These are phyloP conservation scores for Peromyscus leucopus DNA, from an alignment of 2,113 vertebrate species.

Conservation along the genomic window DNA sequence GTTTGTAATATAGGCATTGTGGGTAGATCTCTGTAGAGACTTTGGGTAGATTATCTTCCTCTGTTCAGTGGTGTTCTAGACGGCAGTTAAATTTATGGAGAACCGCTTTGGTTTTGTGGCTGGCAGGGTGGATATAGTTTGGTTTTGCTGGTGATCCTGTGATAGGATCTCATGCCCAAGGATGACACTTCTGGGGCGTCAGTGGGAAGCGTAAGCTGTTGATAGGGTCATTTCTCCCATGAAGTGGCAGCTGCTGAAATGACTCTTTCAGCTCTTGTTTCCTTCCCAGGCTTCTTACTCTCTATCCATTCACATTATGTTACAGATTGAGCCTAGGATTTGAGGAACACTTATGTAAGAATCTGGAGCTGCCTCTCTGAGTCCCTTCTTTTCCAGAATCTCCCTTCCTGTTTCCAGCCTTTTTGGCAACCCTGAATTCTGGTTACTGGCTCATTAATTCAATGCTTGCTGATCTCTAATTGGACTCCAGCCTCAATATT, in stretches of 20 bases:
- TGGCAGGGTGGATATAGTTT: neutral
- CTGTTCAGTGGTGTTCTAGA: neutral
- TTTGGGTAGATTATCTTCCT: neutral
- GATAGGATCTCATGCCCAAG: neutral
- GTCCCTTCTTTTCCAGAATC: neutral
- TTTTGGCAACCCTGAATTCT: neutral
- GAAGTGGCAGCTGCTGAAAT: neutral
- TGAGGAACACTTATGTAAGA: neutral
- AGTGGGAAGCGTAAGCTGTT: neutral
- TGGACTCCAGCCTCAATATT: neutral
- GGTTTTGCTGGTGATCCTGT: slow-evolving; percentile 33
- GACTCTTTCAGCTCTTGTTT: neutral
- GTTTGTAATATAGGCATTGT: neutral
- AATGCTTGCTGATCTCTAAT: neutral
- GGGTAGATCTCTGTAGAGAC: neutral
- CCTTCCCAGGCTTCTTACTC: neutral
- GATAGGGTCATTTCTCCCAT: neutral
- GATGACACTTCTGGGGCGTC: neutral
- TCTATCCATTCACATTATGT: neutral
- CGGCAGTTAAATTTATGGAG: neutral
- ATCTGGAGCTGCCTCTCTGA: neutral
- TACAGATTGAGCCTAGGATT: neutral
- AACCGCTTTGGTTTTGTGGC: slow-evolving; percentile 7
- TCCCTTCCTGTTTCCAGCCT: neutral
- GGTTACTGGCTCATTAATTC: neutral